Percentiles rank a stretch among this genome's conserved stretches.
These are phyloP conservation scores for Peromyscus leucopus DNA, from an alignment of 2,113 vertebrate genomes.

Conservation along the genomic window DNA sequence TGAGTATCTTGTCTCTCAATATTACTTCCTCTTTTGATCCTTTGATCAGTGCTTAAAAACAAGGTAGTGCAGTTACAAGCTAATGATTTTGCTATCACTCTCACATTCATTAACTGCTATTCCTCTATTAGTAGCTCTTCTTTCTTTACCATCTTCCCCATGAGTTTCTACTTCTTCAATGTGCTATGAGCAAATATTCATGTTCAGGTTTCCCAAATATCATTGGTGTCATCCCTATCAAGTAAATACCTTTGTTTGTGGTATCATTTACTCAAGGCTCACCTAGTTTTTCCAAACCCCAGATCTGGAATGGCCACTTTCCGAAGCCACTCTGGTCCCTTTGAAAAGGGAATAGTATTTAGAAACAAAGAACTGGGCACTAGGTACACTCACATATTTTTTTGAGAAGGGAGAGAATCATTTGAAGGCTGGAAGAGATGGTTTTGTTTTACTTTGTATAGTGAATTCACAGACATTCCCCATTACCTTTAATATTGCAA, in stretches of 20 bases:
- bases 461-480: neutral
- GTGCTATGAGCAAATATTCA: neutral
- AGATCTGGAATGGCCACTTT: neutral
- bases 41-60: neutral
- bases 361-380: neutral
- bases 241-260: neutral
- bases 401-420: neutral
- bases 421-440: neutral
- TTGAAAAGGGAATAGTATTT: slow-evolving; percentile 17
- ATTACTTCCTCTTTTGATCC: neutral
- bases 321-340: neutral
- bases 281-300: neutral
- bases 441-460: slow-evolving; percentile 49
- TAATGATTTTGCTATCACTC: neutral
- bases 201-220: neutral
- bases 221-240: neutral
- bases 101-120: neutral
- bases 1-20: neutral
- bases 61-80: neutral
- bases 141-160: neutral
- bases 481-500: neutral
- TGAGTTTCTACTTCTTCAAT: slow-evolving; percentile 16
- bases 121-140: slow-evolving; percentile 20
- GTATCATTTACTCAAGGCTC: neutral
- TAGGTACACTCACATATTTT: neutral